phyloP scores from a whole-genome alignment of 2,888 invertebrate species.

The Amphipyra tragopoginis region DNA sequence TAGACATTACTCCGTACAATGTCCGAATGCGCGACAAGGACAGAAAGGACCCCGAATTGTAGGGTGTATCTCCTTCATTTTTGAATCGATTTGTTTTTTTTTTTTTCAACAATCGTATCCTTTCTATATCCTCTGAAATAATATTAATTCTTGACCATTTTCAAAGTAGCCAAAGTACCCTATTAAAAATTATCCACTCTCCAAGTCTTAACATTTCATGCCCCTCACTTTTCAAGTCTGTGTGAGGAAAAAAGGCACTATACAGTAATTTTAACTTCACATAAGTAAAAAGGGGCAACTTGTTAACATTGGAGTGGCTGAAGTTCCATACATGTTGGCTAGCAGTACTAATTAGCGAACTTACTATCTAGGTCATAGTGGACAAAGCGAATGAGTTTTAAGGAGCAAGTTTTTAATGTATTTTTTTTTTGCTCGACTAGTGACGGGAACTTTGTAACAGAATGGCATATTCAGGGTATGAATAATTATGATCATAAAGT shows the following conservation, averaged over 20 bases:
- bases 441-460: constrained; percentile 34
- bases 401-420: constrained; percentile 51
- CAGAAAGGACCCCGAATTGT: no score
- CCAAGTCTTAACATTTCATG: constrained; percentile 12
- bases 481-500: constrained; percentile 24
- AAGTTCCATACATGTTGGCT: constrained; percentile 56
- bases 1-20: no score
- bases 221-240: constrained; percentile 24
- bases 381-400: constrained; percentile 68
- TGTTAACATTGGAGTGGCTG: constrained; percentile 50
- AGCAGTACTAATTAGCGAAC: constrained; percentile 69
- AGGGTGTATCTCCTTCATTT: no score
- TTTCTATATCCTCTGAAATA: no score
- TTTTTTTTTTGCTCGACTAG: constrained; percentile 41
- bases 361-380: constrained; percentile 66
- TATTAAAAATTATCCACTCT: neutral
- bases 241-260: constrained; percentile 29
- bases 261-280: constrained; percentile 43
- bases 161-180: no score
- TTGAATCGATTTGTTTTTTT: no score
- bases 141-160: no score
- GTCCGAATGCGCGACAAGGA: no score
- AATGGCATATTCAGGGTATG: constrained; percentile 29
- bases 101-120: no score
- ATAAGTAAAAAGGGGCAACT: constrained; percentile 51